Conservation (phyloP, 2,888 invertebrate genomes). For the Plebejus argus region DNA sequence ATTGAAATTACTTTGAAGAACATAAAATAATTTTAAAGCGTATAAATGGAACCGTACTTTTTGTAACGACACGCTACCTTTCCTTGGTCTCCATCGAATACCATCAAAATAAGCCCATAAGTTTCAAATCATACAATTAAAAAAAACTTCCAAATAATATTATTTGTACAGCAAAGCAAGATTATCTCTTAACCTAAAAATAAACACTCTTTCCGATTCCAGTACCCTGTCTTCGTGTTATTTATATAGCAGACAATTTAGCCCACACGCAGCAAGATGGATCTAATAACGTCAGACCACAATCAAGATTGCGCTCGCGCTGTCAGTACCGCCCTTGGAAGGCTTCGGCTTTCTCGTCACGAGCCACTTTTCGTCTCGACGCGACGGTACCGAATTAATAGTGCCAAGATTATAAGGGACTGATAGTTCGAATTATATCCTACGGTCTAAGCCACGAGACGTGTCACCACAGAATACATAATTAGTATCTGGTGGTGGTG, state of each 20-base stretch:
- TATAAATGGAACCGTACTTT: no score
- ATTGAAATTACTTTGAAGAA: no score
- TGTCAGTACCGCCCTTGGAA: conserved; percentile 21
- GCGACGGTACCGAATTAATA: conserved; percentile 6
- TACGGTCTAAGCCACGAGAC: neutral
- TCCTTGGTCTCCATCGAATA: no score
- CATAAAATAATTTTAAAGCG: no score
- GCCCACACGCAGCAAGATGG: conserved; percentile 26
- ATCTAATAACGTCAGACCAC: conserved; percentile 28
- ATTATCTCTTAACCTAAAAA: neutral
- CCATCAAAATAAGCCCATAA: no score
- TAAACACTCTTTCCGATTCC: neutral
- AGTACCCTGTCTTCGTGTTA: neutral
- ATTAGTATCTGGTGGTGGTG: no score
- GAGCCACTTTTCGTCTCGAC: conserved; percentile 23
- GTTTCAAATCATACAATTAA: no score
- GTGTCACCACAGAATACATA: no score
- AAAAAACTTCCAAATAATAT: no score
- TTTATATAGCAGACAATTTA: conserved; percentile 19
- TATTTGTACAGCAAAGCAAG: neutral
- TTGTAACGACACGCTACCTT: no score
- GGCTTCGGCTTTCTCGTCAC: conserved; percentile 22
- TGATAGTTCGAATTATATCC: neutral
- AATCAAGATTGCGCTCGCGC: conserved; percentile 24
- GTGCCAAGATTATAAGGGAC: neutral